Percentiles rank a stretch among this genome's conserved stretches.
phyloP scores from a whole-genome alignment of 92 coral and sea anemone genomes.

The Zoanthus sociatus region DNA sequence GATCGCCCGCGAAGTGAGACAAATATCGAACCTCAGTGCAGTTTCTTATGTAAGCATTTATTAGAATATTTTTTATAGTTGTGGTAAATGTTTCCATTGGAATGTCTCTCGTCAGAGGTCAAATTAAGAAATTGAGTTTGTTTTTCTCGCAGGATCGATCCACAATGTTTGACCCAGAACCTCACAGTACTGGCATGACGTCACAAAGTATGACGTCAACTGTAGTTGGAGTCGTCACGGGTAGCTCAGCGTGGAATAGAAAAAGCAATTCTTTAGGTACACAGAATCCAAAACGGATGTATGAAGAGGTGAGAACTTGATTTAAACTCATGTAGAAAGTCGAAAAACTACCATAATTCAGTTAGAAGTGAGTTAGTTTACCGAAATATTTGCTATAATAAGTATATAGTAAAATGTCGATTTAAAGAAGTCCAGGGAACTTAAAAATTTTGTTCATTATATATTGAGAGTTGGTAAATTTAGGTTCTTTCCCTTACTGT shows the following conservation, averaged over 20 bases:
- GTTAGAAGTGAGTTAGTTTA: too few relatives aligned
- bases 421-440: too few relatives aligned
- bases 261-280: slow-evolving; percentile 75
- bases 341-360: too few relatives aligned
- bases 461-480: too few relatives aligned
- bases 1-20: slow-evolving; percentile 97
- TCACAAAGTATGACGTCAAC: slow-evolving; percentile 89
- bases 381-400: too few relatives aligned
- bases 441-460: too few relatives aligned
- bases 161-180: slow-evolving; percentile 90
- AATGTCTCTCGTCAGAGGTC: too few relatives aligned
- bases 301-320: slow-evolving; percentile 90
- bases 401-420: too few relatives aligned
- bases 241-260: slow-evolving; percentile 84
- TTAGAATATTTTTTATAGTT: too few relatives aligned
- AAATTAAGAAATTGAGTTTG: too few relatives aligned
- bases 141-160: slow-evolving; percentile 72
- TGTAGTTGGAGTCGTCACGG: slow-evolving; percentile 92
- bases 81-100: too few relatives aligned
- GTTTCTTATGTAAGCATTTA: slow-evolving; percentile 86
- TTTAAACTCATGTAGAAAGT: not conserved
- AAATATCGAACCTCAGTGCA: slow-evolving; percentile 85
- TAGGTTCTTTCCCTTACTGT: too few relatives aligned
- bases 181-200: slow-evolving; percentile 75
- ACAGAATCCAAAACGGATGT: slow-evolving; percentile 90